Base-by-base conservation (phyloP, 1,140 invertebrate species). In the Nixonia krombeini region DNA sequence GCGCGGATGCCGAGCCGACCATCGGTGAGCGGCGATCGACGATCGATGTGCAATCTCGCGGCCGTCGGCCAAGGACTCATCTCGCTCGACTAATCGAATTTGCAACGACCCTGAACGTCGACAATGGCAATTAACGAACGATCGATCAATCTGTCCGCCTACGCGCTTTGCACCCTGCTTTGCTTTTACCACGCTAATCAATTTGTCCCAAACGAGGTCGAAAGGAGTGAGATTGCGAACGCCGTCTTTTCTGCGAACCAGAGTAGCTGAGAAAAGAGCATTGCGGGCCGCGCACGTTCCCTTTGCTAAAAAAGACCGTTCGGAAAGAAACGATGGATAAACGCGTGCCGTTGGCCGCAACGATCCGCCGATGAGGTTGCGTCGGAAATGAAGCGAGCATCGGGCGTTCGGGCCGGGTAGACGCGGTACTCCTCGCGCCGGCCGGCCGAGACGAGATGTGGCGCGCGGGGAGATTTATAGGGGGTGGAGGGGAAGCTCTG, bases 401-500 rank as follows among this genome's bases (percentile, higher is more conserved):
- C 29, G 29, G 12, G 29, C 9, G 9, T 31, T 3, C 29, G 29
- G 4, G 29, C 9, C 55, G 40, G 9, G 59, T 55, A 18, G 45
- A 42, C 42, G 42, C 26, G 37, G 51, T 45, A 58, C 59, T 53
- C 67, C n/a, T n/a, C n/a, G n/a, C n/a, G n/a, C n/a, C n/a, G n/a
- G n/a, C n/a, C n/a, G n/a, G n/a, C n/a, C 71, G 68, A 76, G 74
- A 73, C 73, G 72, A 74, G 67, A 74, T 55, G 68, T 73, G 66
- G 68, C 72, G 72, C 72, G 72, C 76, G 79, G 76, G 80, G 81
- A 82, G 76, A 81, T 81, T 82, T 82, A 82, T 80, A 75, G 76
- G 64, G 72, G 74, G 70, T 69, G 72, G 58, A 78, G 77, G 69
- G 70, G 71, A 73, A 70, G 51, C 47, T n/a, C n/a, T 55, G 70